Base-by-base conservation (phyloP, 1,140 invertebrate genomes). In the Aphaenogaster floridana region DNA sequence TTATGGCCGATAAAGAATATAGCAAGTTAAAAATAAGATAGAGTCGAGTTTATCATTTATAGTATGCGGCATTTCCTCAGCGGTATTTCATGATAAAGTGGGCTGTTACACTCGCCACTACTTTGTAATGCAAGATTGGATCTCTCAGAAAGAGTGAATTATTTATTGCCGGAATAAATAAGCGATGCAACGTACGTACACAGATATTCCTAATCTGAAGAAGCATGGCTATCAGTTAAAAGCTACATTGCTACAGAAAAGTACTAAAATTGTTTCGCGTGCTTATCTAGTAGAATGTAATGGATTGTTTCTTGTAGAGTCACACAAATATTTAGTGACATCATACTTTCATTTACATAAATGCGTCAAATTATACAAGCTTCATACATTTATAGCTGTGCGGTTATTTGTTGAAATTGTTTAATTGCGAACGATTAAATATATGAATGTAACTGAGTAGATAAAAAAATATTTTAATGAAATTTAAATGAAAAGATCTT, bases 1-100 rank as follows among this genome's bases (percentile, higher is more conserved):
- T 90, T 91, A 90, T 89, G 57, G 86, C 76, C 86, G 90, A 91
- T 90, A 90, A 91, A 90, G 77, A 74, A 83, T 39, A 59, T 61
- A 45, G 48, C 77, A 76, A 88, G 79, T 83, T 74, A 36, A 63
- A 36, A 42, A 48, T 74, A 34, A 63, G 80, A 86, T 83, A 81
- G 63, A 78, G 54, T 61, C 42, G 15, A 66, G 74, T 86, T 88
- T 85, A 81, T 90, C 86, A 88, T 86, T 86, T 81, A 86, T 83
- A 66, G 76, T 86, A 79, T 68, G 83, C 83, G 48, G 54, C 54
- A 52, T 78, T 74, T 57, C 66, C 52, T 74, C 36, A 1, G 21
- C 34, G 71, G n/a, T 72, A 78, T 86, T 78, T 78, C 36, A 71
- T 50, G 50, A 77, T 76, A 84, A 84, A 84, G 69, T 61, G 69